A percentile compares a stretch with the other conserved stretches of the same genome.
Conservation (phyloP, 2,888 invertebrate species). For the Actias luna region DNA sequence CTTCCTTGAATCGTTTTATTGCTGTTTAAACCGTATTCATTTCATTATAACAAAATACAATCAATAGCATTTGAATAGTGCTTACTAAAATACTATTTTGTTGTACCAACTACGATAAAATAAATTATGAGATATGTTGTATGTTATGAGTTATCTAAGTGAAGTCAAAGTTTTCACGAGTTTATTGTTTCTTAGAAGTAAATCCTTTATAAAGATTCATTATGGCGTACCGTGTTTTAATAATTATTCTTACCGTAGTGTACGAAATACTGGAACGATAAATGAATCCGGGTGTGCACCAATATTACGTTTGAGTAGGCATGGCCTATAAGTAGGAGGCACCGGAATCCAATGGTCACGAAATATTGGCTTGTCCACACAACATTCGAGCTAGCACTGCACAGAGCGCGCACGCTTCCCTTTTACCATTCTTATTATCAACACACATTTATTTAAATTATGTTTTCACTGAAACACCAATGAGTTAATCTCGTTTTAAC, state of each 20-base stretch:
- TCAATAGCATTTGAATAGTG: no score
- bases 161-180: neutral
- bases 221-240: neutral
- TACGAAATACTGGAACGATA: neutral
- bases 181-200: neutral
- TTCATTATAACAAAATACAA: no score
- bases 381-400: slow-evolving; percentile 27
- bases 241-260: slow-evolving; percentile 3
- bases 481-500: slow-evolving; percentile 7
- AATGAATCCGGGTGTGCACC: neutral
- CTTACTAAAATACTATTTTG: neutral
- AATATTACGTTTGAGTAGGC: slow-evolving; percentile 5
- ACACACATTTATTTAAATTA: slow-evolving; percentile 10
- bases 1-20: no score
- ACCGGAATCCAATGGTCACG: slow-evolving; percentile 19
- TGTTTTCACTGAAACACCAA: slow-evolving; percentile 2
- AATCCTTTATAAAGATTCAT: neutral
- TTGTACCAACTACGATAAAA: neutral
- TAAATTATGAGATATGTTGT: no score
- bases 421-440: slow-evolving; percentile 22
- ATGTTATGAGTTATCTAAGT: no score
- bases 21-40: no score
- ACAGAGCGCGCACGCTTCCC: slow-evolving; percentile 23
- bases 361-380: slow-evolving; percentile 27
- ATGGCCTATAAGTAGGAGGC: slow-evolving; percentile 16